phyloP scores from a whole-genome alignment of 2,888 invertebrate species.

The Serripes groenlandicus region DNA sequence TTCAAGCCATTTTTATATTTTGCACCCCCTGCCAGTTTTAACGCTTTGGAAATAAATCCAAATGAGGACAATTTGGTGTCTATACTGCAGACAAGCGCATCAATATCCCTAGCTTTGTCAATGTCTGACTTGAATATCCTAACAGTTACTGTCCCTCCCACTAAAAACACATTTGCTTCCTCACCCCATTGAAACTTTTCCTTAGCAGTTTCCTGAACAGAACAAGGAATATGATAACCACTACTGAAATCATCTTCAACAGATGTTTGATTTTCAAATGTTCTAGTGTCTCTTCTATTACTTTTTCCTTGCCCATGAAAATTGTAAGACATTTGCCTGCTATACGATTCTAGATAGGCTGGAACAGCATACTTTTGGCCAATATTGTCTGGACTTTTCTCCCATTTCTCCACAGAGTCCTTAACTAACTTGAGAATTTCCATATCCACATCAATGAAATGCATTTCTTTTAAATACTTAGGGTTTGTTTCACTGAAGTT shows the following conservation, averaged over 20 bases:
- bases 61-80: constrained; percentile 11
- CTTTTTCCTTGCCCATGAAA: neutral
- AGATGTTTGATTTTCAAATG: neutral
- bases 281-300: neutral
- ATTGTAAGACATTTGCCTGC: too few species aligned
- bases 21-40: constrained; percentile 39
- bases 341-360: constrained; percentile 23
- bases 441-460: too few species aligned
- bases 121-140: constrained; percentile 49
- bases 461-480: too few species aligned
- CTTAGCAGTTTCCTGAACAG: constrained; percentile 4
- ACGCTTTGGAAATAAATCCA: constrained; percentile 47
- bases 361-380: constrained; percentile 19
- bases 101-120: constrained; percentile 35
- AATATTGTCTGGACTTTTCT: constrained; percentile 34
- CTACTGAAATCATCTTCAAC: neutral
- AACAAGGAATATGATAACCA: neutral
- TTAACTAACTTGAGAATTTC: constrained; percentile 49
- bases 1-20: constrained; percentile 20
- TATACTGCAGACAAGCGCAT: constrained; percentile 59
- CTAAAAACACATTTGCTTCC: constrained; percentile 6
- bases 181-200: constrained; percentile 50
- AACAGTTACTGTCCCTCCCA: constrained; percentile 36
- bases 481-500: constrained; percentile 42
- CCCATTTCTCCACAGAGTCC: constrained; percentile 40